Percentiles rank a stretch among this genome's conserved stretches.
These are phyloP conservation scores for Acanthosepion pharaonis DNA, from an alignment of 2,888 invertebrate species.

Conservation along the genomic window DNA sequence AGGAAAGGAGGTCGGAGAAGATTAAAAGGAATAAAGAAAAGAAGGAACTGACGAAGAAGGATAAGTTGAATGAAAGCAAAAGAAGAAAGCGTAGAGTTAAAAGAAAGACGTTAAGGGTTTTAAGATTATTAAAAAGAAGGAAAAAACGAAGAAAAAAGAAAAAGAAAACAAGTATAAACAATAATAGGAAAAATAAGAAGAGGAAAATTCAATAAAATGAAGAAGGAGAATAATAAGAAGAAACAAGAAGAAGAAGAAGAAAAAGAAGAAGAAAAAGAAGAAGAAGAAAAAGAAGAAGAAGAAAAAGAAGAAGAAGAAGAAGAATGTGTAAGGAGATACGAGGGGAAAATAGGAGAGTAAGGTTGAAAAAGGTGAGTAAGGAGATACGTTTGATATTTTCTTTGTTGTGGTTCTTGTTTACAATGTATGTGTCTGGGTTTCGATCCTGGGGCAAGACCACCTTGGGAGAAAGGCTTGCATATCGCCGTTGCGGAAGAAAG, in stretches of 20 bases:
- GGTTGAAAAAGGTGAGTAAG: neutral
- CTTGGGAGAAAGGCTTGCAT: neutral
- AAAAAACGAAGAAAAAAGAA: neutral
- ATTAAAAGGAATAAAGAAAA: too few species aligned
- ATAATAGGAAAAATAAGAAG: neutral
- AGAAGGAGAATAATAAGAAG: neutral
- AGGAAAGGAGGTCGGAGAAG: too few species aligned
- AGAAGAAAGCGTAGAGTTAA: too few species aligned
- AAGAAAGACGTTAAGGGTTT: too few species aligned
- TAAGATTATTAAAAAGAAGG: neutral
- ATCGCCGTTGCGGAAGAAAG: neutral
- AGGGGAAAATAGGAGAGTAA: neutral
- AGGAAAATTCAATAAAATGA: neutral
- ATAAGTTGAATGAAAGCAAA: neutral
- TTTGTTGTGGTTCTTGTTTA: slow-evolving; percentile 8
- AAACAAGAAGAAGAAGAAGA: neutral
- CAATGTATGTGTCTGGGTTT: neutral
- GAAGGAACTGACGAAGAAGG: too few species aligned
- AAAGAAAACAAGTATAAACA: neutral
- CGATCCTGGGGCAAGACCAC: neutral
- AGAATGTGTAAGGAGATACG: neutral
- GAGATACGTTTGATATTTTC: neutral
- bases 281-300: neutral
- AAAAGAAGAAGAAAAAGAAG: neutral
- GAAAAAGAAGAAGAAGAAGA: neutral